Conservation (phyloP, 1,140 invertebrate genomes). For the Oncopeltus fasciatus region DNA sequence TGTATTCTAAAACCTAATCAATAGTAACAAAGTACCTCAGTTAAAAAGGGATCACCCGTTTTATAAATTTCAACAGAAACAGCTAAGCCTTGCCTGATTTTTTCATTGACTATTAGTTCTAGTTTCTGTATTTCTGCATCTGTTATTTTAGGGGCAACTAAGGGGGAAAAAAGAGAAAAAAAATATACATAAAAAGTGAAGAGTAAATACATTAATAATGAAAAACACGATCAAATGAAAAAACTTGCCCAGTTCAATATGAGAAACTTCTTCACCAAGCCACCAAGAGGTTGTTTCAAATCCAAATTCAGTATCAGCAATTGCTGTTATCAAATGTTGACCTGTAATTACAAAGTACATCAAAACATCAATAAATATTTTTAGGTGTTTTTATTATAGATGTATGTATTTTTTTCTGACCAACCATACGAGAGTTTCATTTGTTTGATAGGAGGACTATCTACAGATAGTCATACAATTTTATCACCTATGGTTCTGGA, state of each 20-base stretch:
- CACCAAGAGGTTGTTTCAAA: slow-evolving; percentile 63
- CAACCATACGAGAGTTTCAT: too few species aligned
- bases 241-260: slow-evolving; percentile 42
- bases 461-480: too few species aligned
- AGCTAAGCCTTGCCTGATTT: slow-evolving; percentile 43
- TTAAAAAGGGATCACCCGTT: slow-evolving; percentile 40
- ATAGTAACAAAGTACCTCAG: slow-evolving; percentile 32
- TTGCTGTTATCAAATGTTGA: slow-evolving; percentile 69
- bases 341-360: slow-evolving; percentile 40
- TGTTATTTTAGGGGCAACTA: slow-evolving; percentile 34
- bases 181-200: slow-evolving; percentile 3
- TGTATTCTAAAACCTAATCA: slow-evolving; percentile 7
- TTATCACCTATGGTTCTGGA: too few species aligned
- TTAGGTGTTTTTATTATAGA: too few species aligned
- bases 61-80: slow-evolving; percentile 48
- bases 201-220: neutral
- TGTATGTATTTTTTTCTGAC: too few species aligned
- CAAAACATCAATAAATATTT: too few species aligned
- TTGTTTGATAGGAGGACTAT: too few species aligned
- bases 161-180: too few species aligned
- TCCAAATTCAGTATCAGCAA: slow-evolving; percentile 51
- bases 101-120: slow-evolving; percentile 49
- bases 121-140: slow-evolving; percentile 35
- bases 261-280: slow-evolving; percentile 49
- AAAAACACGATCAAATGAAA: neutral